phyloP scores from a whole-genome alignment of 2,113 vertebrate genomes.

The Crotalus helleri region DNA sequence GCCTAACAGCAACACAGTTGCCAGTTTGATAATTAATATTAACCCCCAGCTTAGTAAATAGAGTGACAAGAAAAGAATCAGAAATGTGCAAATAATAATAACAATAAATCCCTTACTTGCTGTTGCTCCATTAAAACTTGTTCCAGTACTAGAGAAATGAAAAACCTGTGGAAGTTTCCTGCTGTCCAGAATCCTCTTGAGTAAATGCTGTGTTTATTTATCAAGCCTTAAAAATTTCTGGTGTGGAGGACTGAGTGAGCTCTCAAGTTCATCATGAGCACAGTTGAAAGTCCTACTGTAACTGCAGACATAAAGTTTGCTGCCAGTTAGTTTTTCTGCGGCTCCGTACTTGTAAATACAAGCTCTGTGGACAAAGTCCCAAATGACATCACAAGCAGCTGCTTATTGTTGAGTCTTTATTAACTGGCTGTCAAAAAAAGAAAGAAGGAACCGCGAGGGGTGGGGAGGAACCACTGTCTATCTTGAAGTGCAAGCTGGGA shows the following conservation, averaged over 20 bases:
- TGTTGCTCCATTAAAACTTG: conserved; percentile 66
- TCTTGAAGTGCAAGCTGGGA: conserved; percentile 63
- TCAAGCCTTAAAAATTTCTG: conserved; percentile 56
- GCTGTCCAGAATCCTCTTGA: conserved; percentile 64
- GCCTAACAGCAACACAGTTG: conserved; percentile 60
- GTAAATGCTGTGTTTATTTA: conserved; percentile 69
- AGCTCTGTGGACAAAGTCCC: conserved; percentile 80
- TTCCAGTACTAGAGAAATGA: conserved; percentile 66
- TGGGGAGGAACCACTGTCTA: conserved; percentile 65
- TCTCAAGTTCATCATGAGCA: conserved; percentile 57
- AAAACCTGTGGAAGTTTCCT: conserved; percentile 61
- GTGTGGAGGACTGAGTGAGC: conserved; percentile 53
- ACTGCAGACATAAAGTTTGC: conserved; percentile 62
- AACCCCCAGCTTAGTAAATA: conserved; percentile 46
- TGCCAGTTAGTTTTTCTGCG: conserved; percentile 59
- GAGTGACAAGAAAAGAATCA: conserved; percentile 60
- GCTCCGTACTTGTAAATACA: conserved; percentile 79
- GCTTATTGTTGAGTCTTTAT: conserved; percentile 83
- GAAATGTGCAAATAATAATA: conserved; percentile 45
- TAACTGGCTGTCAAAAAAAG: conserved; percentile 74
- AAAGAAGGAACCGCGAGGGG: conserved; percentile 53
- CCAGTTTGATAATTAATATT: conserved; percentile 48
- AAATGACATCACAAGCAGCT: conserved; percentile 83
- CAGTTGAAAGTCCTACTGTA: conserved; percentile 53
- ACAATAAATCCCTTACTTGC: conserved; percentile 68